These are phyloP conservation scores for Mythimna lalbum DNA, from an alignment of 2,888 invertebrate species.

Conservation along the genomic window DNA sequence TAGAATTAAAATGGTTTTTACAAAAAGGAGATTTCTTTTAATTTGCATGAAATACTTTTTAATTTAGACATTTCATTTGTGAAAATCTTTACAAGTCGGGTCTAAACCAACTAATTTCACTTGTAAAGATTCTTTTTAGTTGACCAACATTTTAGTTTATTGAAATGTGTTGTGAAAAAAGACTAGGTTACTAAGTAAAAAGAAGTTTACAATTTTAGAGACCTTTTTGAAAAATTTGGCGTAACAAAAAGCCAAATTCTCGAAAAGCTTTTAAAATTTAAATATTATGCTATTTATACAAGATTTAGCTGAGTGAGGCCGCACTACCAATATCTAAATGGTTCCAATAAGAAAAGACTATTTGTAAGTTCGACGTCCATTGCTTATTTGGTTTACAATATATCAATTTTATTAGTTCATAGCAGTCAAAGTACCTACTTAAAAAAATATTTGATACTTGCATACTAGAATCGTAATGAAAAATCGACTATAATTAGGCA, in stretches of 20 bases:
- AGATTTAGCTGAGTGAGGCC: slow-evolving; percentile 56
- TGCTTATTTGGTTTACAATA: background rate
- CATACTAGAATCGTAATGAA: slow-evolving; percentile 37
- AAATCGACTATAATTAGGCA: slow-evolving; percentile 34
- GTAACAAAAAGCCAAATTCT: too few species aligned
- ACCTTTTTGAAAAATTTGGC: background rate
- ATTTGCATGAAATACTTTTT: slow-evolving; percentile 5
- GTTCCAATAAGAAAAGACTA: slow-evolving; percentile 29
- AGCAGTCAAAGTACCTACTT: background rate
- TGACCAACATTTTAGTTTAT: too few species aligned
- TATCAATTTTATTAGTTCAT: background rate
- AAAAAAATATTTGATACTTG: background rate
- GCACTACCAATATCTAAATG: slow-evolving; percentile 49
- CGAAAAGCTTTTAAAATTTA: slow-evolving; percentile 31
- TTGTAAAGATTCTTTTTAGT: too few species aligned
- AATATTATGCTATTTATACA: slow-evolving; percentile 54
- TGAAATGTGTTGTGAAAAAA: background rate
- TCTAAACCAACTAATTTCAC: background rate
- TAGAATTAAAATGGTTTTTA: slow-evolving; percentile 14
- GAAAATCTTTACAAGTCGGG: too few species aligned
- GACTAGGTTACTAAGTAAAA: too few species aligned
- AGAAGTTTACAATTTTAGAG: background rate
- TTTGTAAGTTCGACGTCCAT: slow-evolving; percentile 2
- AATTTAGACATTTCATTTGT: background rate
- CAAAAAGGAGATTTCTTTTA: slow-evolving; percentile 26